Evolutionary conservation across 2,113 vertebrate species (phyloP).

Genomic region (Athene noctua): DNA sequence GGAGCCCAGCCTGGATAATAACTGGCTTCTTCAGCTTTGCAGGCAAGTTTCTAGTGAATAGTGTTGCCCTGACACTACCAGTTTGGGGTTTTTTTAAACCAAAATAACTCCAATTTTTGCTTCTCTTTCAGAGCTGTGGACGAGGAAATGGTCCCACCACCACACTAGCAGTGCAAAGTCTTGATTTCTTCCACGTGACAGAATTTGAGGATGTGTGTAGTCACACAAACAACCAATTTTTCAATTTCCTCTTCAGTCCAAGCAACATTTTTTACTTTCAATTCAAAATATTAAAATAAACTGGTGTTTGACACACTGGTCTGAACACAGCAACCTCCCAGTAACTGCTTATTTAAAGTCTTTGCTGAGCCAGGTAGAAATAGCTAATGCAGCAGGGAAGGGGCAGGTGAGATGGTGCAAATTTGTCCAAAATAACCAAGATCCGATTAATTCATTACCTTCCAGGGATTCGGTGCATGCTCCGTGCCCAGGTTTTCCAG

Average conservation of each 20-base stretch:
- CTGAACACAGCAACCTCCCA: not conserved
- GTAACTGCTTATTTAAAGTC: not conserved
- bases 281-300: not conserved
- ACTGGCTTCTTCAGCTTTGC: not conserved
- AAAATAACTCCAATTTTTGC: not conserved
- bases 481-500: not conserved
- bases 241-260: not conserved
- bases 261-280: not conserved
- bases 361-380: not conserved
- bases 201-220: not conserved
- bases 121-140: not conserved
- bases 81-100: not conserved
- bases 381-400: not conserved
- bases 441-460: not conserved
- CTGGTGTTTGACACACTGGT: not conserved
- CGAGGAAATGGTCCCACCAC: fast-evolving
- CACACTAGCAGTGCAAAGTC: fast-evolving
- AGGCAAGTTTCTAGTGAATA: not conserved
- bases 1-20: not conserved
- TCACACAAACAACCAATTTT: not conserved
- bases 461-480: not conserved
- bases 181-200: not conserved
- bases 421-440: not conserved
- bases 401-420: not conserved
- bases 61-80: not conserved